Evolutionary conservation across 2,888 invertebrate genomes (phyloP), one percentile per base, ranked within the genome.

Genomic region (Leptopterna dolabrata): DNA sequence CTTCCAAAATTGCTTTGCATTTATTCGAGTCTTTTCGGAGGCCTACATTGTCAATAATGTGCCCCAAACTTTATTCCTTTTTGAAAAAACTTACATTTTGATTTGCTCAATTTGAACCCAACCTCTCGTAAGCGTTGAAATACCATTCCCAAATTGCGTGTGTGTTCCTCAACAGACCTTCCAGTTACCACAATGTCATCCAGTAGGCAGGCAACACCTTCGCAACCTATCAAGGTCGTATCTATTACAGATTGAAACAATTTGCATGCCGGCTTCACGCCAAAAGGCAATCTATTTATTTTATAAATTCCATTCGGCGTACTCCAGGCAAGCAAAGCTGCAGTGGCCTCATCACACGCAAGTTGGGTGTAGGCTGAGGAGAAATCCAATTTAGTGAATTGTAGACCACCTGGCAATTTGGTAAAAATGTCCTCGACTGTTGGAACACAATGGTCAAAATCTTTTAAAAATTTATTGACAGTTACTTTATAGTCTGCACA

Each of bases 131-230:
- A 27, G n/a, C 3, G 3, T 1, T 24, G 7, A 4, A 81, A 27
- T 7, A 81, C 81, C 16, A 7, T 11, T 27, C 27, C n/a, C 6
- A 81, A 27, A 45, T 81, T 81, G 3, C 9, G 4, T 24, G 29
- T 13, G n/a, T 81, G 81, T 51, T 81, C 81, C 1, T 43, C 24
- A 9, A 81, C 13, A 9, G 51, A 19, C 29, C 47, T 81, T 0
- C 81, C 81, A 16, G 81, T 29, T 0, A 81, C 47, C 13, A 81
- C 81, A 4, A 81, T 43, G 47, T 80, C 80, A 47, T 80, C 80
- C 47, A 80, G 19, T 9, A 80, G 24, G 24, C 47, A 43, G 13
- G 51, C 30, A 27, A 51, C 51, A 14, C 81, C 51, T 51, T n/a
- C 81, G 27, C 81, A 81, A 45, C 81, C 81, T 27, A 24, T 51